Conservation (phyloP, 1,140 invertebrate species). For the Halictus rubicundus region DNA sequence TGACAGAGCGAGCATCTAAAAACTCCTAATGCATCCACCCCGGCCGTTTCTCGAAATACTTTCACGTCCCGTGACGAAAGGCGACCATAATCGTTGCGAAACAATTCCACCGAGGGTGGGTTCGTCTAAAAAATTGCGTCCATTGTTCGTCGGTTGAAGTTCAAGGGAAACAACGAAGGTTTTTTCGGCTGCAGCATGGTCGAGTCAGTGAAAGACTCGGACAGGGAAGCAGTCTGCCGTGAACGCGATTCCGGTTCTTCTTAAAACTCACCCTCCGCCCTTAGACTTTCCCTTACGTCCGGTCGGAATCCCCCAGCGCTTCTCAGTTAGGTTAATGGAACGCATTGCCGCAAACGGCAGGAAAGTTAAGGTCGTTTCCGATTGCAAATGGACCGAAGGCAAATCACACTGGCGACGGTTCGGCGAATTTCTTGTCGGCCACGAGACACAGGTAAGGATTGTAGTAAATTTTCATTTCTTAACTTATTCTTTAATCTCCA, state of each 20-base stretch:
- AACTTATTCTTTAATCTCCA: no score
- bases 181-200: constrained; percentile 3
- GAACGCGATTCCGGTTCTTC: constrained; percentile 52
- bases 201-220: constrained; percentile 7
- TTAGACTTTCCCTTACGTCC: constrained; percentile 34
- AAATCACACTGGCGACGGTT: constrained; percentile 46
- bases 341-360: constrained; percentile 53
- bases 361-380: constrained; percentile 58
- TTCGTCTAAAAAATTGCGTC: not conserved
- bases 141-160: constrained; percentile 16
- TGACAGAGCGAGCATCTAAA: not conserved
- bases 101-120: not conserved
- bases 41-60: not conserved
- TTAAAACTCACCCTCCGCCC: constrained; percentile 50
- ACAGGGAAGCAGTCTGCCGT: constrained; percentile 42
- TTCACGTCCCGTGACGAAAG: not conserved
- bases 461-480: no score
- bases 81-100: not conserved
- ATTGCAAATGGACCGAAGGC: constrained; percentile 50
- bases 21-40: not conserved
- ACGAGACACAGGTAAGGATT: constrained; percentile 14
- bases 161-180: not conserved
- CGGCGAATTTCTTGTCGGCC: constrained; percentile 34
- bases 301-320: not conserved
- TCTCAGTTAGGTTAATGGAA: constrained; percentile 64